A percentile compares a stretch with the other conserved stretches of the same genome.
Conservation (phyloP, 2,113 vertebrate species). For the Atherinomorus stipes region DNA sequence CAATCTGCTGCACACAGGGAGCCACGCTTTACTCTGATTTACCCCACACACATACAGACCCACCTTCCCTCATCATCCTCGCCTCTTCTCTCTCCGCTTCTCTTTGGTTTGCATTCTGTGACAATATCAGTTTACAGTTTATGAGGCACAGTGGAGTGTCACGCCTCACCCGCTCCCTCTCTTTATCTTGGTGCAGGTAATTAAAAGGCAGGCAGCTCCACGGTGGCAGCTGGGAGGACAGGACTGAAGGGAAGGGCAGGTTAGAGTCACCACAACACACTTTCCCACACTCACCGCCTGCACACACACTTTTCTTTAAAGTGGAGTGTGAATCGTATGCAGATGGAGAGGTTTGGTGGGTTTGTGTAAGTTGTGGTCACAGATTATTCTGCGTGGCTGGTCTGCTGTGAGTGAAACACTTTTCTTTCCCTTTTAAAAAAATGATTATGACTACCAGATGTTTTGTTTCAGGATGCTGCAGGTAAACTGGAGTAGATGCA, state of each 20-base stretch:
- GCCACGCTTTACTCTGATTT: constrained; percentile 68
- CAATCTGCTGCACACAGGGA: constrained; percentile 80
- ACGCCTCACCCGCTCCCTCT: constrained; percentile 46
- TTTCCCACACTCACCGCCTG: neutral
- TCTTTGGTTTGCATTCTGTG: constrained; percentile 63
- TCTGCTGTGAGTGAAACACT: constrained; percentile 20
- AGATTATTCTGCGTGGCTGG: constrained; percentile 28
- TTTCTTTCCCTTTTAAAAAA: constrained; percentile 4
- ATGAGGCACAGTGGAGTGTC: constrained; percentile 73
- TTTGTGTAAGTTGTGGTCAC: constrained; percentile 15
- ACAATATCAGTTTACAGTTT: constrained; percentile 74
- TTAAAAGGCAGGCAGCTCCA: constrained; percentile 77
- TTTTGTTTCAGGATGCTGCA: constrained; percentile 26
- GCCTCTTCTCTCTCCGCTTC: constrained; percentile 49
- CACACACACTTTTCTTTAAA: neutral
- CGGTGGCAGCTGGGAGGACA: constrained; percentile 67
- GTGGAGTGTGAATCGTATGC: constrained; percentile 2
- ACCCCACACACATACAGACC: constrained; percentile 42
- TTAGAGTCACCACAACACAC: constrained; percentile 50
- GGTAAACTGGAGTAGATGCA: constrained; percentile 28
- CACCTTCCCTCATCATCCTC: constrained; percentile 47
- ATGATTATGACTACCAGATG: constrained; percentile 15
- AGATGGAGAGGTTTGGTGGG: constrained; percentile 11
- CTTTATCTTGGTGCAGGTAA: constrained; percentile 72
- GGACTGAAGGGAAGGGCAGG: constrained; percentile 63